Conservation (phyloP, 2,888 invertebrate genomes). For the Orthonevra nobilis region DNA sequence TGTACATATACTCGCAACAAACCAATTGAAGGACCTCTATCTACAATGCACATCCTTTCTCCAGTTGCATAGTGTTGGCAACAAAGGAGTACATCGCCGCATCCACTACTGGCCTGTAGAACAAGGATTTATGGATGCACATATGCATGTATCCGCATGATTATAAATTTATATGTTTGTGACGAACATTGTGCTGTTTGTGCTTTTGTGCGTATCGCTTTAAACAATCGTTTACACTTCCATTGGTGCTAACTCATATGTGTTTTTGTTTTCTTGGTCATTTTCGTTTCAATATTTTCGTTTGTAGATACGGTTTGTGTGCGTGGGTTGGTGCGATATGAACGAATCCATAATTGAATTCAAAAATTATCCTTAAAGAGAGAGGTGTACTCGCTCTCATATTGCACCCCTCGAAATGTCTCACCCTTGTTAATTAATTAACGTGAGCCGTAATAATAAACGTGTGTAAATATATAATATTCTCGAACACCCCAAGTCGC, state of each 20-base stretch:
- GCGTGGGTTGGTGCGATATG: neutral
- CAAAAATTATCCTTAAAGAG: neutral
- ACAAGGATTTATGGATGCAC: conserved; percentile 49
- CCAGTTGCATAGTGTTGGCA: no score
- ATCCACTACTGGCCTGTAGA: no score
- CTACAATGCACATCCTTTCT: no score
- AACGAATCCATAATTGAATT: neutral
- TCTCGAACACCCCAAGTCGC: conserved; percentile 9
- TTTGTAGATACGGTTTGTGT: neutral
- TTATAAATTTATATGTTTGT: conserved; percentile 23
- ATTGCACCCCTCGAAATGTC: neutral
- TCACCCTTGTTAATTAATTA: conserved; percentile 42
- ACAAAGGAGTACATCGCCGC: no score
- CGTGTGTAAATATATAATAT: no score
- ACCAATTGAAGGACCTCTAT: no score
- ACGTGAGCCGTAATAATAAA: conserved; percentile 10
- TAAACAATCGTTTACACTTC: conserved; percentile 58
- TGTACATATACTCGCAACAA: no score
- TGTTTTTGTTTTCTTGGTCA: conserved; percentile 65
- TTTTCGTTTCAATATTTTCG: conserved; percentile 50
- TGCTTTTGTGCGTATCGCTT: conserved; percentile 33
- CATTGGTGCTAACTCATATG: conserved; percentile 60
- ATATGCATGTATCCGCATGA: conserved; percentile 56
- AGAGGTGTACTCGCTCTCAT: no score
- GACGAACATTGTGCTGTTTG: neutral